Conservation (phyloP, 1,140 invertebrate species). For the Trichonephila clavipes region DNA sequence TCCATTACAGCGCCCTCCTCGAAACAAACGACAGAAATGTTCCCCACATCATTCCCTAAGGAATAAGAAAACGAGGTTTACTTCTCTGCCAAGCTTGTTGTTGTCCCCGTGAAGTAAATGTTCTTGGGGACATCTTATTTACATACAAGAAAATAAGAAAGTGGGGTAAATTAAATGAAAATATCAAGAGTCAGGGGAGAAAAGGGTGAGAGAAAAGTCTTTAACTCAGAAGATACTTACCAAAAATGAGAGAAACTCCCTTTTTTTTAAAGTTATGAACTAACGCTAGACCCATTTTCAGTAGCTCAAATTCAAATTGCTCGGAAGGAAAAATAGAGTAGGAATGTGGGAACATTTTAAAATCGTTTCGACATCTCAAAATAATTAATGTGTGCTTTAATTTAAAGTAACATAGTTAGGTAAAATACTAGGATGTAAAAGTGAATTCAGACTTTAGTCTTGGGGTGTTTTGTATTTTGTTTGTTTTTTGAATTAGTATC, state of each 20-base stretch:
- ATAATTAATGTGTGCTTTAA: no score
- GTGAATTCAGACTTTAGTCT: no score
- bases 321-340: no score
- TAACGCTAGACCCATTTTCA: no score
- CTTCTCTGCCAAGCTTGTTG: neutral
- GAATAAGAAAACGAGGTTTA: neutral
- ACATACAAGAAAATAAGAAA: neutral
- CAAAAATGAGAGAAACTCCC: neutral
- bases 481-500: no score
- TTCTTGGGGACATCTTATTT: conserved; percentile 21
- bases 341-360: no score
- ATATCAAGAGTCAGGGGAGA: neutral
- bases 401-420: no score
- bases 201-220: neutral
- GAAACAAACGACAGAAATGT: neutral
- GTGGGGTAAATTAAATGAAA: neutral
- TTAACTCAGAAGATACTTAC: neutral
- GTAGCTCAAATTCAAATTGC: no score
- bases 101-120: conserved; percentile 2
- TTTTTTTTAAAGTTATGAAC: neutral
- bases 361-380: no score
- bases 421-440: no score
- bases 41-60: neutral
- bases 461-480: no score
- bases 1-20: neutral